Base-by-base conservation (phyloP, 1,140 invertebrate genomes). In the Cecropterus lyciades region DNA sequence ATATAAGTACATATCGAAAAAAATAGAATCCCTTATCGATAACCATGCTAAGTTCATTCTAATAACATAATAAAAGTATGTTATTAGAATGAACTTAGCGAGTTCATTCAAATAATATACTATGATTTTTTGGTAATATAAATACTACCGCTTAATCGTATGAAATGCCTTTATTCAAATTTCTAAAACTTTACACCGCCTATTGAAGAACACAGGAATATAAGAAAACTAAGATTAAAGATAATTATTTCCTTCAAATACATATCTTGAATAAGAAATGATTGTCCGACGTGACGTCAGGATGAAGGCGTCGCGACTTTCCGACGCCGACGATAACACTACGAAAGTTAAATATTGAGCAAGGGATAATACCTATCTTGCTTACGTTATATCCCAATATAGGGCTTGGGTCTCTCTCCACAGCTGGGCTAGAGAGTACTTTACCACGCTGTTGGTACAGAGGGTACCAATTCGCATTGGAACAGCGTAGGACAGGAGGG, bases 291-390 rank as follows among this genome's bases (percentile, higher is more conserved):
- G 73, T 69, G 72, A 71, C 73, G 79, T 56, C 80, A 80, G 75
- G 79, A 79, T 80, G 72, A 68, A 62, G 66, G 69, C 67, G 81
- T 77, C 84, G 84, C 84, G 85, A 73, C 86, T 62, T 67, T 67
- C 60, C 74, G 85, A 78, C 85, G 85, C 83, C 85, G 72, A 52
- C 81, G 70, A 77, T 75, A 80, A 78, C 81, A 11, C 33, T 67
- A 82, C 77, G 77, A 82, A 82, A 79, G 82, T 79, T 82, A 81
- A 80, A 80, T 80, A 73, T 74, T 56, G 70, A 65, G 70, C 71
- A 63, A 78, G 68, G 63, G 57, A 66, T 59, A 13, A 37, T 68
- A 63, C 13, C 24, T 49, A 30, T 24, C 8, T 17, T 33, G 37
- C 9, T 14, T 37, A 30, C 3, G 27, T 8, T 30, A 8, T 8